Percentiles rank a stretch among this genome's conserved stretches.
Conservation (phyloP, 2,797 vertebrate species). For the Falco rusticolus region DNA sequence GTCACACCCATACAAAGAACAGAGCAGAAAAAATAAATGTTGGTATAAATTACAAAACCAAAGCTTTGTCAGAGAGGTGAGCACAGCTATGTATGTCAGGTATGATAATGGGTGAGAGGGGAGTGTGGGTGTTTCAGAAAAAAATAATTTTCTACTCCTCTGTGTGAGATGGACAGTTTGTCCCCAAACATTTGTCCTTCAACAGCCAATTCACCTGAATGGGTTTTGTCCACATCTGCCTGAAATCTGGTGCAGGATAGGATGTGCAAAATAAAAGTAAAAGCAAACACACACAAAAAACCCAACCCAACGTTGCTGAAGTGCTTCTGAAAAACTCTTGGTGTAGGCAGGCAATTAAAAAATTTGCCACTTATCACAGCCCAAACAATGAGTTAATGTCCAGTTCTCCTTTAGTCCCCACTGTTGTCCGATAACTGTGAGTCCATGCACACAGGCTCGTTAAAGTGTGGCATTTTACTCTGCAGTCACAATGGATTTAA, state of each 20-base stretch:
- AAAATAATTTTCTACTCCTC: not conserved
- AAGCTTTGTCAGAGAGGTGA: not conserved
- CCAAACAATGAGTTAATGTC: not conserved
- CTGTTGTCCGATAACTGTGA: not conserved
- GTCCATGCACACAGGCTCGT: rapidly evolving
- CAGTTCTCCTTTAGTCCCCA: not conserved
- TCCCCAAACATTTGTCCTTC: not conserved
- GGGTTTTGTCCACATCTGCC: not conserved
- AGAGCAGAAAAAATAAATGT: not conserved
- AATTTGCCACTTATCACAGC: not conserved
- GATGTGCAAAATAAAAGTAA: not conserved
- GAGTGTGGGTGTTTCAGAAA: not conserved
- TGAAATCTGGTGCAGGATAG: not conserved
- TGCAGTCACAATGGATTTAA: not conserved
- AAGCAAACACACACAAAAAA: not conserved
- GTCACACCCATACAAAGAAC: not conserved
- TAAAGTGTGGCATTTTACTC: not conserved
- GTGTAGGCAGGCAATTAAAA: not conserved
- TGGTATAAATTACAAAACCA: not conserved
- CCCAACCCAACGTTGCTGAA: not conserved
- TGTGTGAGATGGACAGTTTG: not conserved
- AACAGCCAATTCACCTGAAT: not conserved
- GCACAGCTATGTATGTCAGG: not conserved
- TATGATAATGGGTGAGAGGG: not conserved
- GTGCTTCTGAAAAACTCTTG: not conserved